Conservation (phyloP, 1,140 invertebrate genomes). For the Drosophila busckii region DNA sequence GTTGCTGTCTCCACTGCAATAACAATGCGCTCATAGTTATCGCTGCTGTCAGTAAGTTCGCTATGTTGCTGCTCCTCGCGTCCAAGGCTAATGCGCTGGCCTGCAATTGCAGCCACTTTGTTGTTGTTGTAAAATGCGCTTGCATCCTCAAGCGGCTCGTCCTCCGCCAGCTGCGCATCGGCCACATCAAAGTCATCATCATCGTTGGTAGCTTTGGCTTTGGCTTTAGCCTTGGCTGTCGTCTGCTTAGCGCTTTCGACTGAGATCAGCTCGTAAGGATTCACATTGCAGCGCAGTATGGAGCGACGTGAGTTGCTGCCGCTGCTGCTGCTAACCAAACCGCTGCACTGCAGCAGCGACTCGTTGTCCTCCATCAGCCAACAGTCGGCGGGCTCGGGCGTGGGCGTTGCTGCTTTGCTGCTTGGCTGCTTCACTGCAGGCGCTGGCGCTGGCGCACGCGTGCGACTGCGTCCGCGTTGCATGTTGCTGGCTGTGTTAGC, state of each 20-base stretch:
- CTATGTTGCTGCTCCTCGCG: conserved; percentile 57
- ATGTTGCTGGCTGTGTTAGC: not conserved
- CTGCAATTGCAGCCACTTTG: conserved; percentile 81
- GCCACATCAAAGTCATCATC: conserved; percentile 69
- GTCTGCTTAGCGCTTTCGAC: conserved; percentile 47
- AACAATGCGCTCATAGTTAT: conserved; percentile 53
- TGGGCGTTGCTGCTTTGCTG: conserved; percentile 33
- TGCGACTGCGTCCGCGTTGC: conserved; percentile 50
- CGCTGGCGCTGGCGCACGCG: conserved; percentile 33
- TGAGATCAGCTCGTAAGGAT: conserved; percentile 89
- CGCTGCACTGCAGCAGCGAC: conserved; percentile 79
- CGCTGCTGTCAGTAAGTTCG: conserved; percentile 40
- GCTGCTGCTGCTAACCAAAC: conserved; percentile 20
- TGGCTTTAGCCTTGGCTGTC: conserved; percentile 11
- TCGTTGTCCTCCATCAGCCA: conserved; percentile 77
- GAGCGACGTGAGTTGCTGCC: conserved; percentile 81
- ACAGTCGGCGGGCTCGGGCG: conserved; percentile 78
- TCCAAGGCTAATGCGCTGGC: conserved; percentile 81
- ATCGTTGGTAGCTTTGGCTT: conserved; percentile 15
- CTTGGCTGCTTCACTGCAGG: conserved; percentile 3
- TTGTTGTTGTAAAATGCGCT: conserved; percentile 72
- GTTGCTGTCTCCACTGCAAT: conserved; percentile 8
- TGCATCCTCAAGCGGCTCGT: conserved; percentile 31
- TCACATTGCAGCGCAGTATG: conserved; percentile 91
- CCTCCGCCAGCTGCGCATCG: conserved; percentile 63